Conservation (phyloP, 2,888 invertebrate species). For the Thecophora atra region DNA sequence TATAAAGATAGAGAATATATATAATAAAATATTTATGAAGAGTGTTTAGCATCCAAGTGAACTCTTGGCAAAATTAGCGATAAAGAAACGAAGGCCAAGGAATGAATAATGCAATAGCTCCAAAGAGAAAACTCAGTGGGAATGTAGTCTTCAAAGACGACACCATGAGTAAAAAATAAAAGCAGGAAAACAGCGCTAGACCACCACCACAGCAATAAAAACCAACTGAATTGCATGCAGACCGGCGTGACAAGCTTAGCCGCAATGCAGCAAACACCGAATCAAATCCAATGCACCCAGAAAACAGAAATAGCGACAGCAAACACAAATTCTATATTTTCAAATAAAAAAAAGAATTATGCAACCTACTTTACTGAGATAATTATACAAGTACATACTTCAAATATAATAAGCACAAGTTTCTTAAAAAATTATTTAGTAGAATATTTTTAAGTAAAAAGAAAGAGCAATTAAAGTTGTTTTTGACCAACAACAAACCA, state of each 20-base stretch:
- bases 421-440: too few species aligned
- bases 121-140: not conserved
- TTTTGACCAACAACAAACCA: too few species aligned
- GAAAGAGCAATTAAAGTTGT: too few species aligned
- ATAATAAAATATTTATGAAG: too few species aligned
- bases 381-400: not conserved
- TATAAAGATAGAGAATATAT: not conserved
- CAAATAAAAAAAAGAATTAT: not conserved
- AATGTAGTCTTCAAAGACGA: conserved; percentile 2
- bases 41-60: too few species aligned
- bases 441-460: too few species aligned
- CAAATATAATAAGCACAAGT: too few species aligned
- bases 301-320: not conserved
- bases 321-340: not conserved
- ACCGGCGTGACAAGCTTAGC: not conserved
- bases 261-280: too few species aligned
- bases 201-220: conserved; percentile 39
- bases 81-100: not conserved
- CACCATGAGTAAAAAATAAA: not conserved
- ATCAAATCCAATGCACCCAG: not conserved
- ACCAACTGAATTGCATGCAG: conserved; percentile 43
- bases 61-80: not conserved
- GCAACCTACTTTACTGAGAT: not conserved
- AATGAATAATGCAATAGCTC: not conserved
- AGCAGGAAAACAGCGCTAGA: not conserved